Evolutionary conservation across 2,797 vertebrate species (phyloP), one percentile per base, ranked within the genome.

Genomic region (Onychomys leucogaster): DNA sequence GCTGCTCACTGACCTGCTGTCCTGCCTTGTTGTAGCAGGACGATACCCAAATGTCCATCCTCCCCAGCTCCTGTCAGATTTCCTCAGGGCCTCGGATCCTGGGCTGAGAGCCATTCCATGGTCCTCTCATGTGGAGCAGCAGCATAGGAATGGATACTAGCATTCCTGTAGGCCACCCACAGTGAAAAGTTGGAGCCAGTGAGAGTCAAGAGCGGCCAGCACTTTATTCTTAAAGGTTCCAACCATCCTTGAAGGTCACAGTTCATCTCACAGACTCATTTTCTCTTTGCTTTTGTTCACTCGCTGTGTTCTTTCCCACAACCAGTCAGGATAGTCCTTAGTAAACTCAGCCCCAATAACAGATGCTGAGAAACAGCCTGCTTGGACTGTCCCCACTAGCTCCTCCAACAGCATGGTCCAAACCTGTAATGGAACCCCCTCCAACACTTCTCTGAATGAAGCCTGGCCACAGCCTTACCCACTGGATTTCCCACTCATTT

Each of bases 151-250:
- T 14, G 19, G 19, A 34, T 8, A 17, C 41, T n/a, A 37, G 16
- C 1, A 1, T 25, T n/a, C 23, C 65, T 41, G 17, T 2, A 9
- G 29, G 29, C 46, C 57, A 43, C n/a, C 16, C 37, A 55, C n/a
- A 63, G 67, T 1, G 0, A 4, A 27, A 83, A 82, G 32, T 1
- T 46, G 19, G 3, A n/a, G 16, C 5, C 32, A 34, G 27, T 32
- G 29, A 52, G 46, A 84, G 27, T 23, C 14, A n/a, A 71, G 34
- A 1, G 3, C 16, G 8, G 2, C 0, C 59, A 37, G 83, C 21
- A 3, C 32, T 27, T 69, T 55, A 41, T 29, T 34, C 83, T 73
- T n/a, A 0, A 25, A 80, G 23, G 43, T 55, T 75, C 82, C 49
- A 9, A 3, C 17, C 27, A 13, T 76, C 11, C 43, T 81, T 43